phyloP scores from a whole-genome alignment of 1,140 invertebrate species.

The Aphaenogaster ashmeadi region DNA sequence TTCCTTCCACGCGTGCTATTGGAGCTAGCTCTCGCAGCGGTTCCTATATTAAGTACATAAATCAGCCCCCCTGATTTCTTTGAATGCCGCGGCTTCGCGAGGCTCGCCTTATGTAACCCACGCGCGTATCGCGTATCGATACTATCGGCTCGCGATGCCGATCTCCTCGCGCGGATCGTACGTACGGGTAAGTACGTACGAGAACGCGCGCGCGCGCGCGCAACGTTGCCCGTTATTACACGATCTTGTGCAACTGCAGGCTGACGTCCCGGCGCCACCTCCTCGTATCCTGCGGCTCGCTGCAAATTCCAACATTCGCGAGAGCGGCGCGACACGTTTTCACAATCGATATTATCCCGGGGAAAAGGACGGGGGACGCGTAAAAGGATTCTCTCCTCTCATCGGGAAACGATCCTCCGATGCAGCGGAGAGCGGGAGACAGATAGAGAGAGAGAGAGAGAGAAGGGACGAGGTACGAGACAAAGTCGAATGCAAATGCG shows the following conservation, averaged over 20 bases:
- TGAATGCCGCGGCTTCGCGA: background rate
- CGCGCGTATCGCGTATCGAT: background rate
- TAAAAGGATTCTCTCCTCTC: conserved; percentile 10
- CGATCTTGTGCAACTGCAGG: conserved; percentile 72
- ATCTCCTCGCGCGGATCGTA: background rate
- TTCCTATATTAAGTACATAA: conserved; percentile 40
- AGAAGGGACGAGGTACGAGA: conserved; percentile 50
- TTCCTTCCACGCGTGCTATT: background rate
- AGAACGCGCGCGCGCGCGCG: background rate
- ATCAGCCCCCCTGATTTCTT: conserved; percentile 14
- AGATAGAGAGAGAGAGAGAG: background rate
- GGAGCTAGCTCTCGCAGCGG: background rate
- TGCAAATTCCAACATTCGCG: conserved; percentile 46
- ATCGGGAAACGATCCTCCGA: conserved; percentile 21
- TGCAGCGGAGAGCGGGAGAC: no score
- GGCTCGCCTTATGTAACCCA: conserved; percentile 13
- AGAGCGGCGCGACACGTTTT: conserved; percentile 47
- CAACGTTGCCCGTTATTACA: conserved; percentile 64
- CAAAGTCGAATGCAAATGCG: conserved; percentile 71
- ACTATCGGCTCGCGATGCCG: conserved; percentile 13
- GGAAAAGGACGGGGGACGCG: background rate
- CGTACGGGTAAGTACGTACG: background rate
- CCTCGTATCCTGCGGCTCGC: conserved; percentile 22
- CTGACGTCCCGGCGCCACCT: conserved; percentile 54
- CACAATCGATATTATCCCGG: conserved; percentile 33